Evolutionary conservation across 2,113 vertebrate genomes (phyloP).

Genomic region (Macrotis lagotis): DNA sequence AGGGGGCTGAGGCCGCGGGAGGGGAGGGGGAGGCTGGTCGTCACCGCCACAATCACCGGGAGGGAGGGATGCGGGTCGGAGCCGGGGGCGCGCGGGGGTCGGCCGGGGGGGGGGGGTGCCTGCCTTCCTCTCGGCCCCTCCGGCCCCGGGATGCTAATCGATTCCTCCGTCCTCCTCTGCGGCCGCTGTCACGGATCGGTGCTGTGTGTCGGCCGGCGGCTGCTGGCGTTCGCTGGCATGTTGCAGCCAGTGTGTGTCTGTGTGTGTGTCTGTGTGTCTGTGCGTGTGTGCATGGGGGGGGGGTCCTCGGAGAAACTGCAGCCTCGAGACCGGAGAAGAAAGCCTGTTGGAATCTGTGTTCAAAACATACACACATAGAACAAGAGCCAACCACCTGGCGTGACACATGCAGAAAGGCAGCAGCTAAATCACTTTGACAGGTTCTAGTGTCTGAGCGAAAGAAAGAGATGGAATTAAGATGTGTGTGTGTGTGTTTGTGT

Average conservation of each 20-base stretch:
- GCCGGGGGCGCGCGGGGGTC: slow-evolving; percentile 68
- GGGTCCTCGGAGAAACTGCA: slow-evolving; percentile 63
- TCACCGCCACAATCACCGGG: too few relatives aligned
- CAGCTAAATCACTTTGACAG: slow-evolving; percentile 83
- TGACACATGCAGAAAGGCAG: slow-evolving; percentile 70
- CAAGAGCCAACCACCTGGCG: neutral
- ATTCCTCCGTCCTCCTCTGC: slow-evolving; percentile 73
- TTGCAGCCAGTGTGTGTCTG: slow-evolving; percentile 1
- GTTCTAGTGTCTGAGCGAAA: slow-evolving; percentile 68
- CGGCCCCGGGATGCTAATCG: slow-evolving; percentile 73
- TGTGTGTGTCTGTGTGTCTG: neutral
- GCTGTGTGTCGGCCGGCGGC: slow-evolving; percentile 56
- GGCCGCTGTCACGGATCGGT: slow-evolving; percentile 61
- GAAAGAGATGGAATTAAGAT: slow-evolving; percentile 74
- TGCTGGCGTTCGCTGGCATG: slow-evolving; percentile 77
- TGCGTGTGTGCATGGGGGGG: neutral
- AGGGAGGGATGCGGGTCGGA: slow-evolving; percentile 62
- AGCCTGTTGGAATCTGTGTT: slow-evolving; percentile 41
- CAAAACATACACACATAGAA: neutral
- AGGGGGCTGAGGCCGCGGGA: neutral
- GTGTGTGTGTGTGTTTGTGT: neutral
- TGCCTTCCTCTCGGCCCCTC: slow-evolving; percentile 51
- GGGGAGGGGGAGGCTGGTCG: neutral
- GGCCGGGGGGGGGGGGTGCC: slow-evolving; percentile 55
- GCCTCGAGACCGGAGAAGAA: slow-evolving; percentile 62